phyloP scores from a whole-genome alignment of 2,888 invertebrate species.

The Allacma fusca region DNA sequence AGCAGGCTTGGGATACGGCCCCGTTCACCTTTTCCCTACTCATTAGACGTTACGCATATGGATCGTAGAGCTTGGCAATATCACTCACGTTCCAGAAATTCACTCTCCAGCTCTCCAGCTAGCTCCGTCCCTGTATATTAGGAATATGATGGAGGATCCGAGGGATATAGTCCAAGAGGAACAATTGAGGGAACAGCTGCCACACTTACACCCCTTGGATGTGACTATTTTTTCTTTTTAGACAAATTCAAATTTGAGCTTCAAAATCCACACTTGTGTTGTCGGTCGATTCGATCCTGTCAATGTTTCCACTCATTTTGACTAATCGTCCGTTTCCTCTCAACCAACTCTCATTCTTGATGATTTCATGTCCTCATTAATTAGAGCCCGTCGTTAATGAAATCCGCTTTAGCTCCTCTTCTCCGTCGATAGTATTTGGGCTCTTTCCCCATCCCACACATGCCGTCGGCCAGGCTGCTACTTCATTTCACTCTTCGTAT shows the following conservation, averaged over 20 bases:
- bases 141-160: too few relatives aligned
- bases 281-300: slow-evolving; percentile 7
- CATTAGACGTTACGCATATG: slow-evolving; percentile 6
- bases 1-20: too few relatives aligned
- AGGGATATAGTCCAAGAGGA: too few relatives aligned
- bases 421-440: not conserved
- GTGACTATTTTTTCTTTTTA: not conserved
- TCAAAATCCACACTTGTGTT: not conserved
- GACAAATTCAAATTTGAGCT: not conserved
- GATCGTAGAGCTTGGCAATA: not conserved
- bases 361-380: slow-evolving; percentile 41
- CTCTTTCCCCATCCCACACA: not conserved
- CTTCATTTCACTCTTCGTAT: not conserved
- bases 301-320: slow-evolving; percentile 30
- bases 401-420: slow-evolving; percentile 31
- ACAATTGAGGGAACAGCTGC: slow-evolving; percentile 9
- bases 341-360: slow-evolving; percentile 13
- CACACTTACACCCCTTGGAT: not conserved
- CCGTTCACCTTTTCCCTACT: too few relatives aligned
- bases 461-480: not conserved
- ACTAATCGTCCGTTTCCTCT: slow-evolving; percentile 37
- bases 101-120: too few relatives aligned
- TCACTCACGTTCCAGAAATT: too few relatives aligned
- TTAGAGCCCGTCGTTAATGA: slow-evolving; percentile 41
- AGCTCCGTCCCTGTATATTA: too few relatives aligned